Base-by-base conservation (phyloP, 2,888 invertebrate genomes). In the Zootermopsis nevadensis region DNA sequence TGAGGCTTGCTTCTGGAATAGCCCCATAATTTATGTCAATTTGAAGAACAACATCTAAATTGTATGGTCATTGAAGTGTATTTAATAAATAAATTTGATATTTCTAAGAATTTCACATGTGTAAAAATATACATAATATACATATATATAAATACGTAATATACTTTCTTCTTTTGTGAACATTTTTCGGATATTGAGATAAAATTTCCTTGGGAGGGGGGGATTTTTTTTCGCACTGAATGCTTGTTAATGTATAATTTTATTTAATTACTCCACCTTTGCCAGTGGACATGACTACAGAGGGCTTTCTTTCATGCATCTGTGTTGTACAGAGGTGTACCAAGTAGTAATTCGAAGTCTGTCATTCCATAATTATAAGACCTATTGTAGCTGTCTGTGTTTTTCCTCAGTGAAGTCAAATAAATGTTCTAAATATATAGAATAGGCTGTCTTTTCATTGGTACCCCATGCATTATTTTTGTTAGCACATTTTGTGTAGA, bases 321-420 rank as follows among this genome's bases (percentile, higher is more conserved):
- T 30, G 60, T 80, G 76, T 83, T 83, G 74, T 83, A 72, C 55
- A 72, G 48, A 72, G 74, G 66, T 80, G 79, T 82, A 77, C 74
- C 38, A 74, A 60, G 38, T 67, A 77, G 53, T 77, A 83, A 67
- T 81, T 76, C 30, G 66, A 72, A 79, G 42, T 77, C 76, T 81
- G 82, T 84, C 84, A 84, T 84, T 84, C 84, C 84, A 82, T 83
- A 83, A 83, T 77, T 82, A 66, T 84, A 76, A 81, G 83, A 79
- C 79, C 77, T 83, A 72, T 81, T 84, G 81, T 84, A 83, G 81
- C 67, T 81, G 48, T 83, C 79, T 82, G 69, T 84, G 84, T 82
- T 76, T 82, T 77, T 84, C 81, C 80, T 83, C 60, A 83, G 55
- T 53, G 81, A 80, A 79, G 67, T 66, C 67, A 83, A 84, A 83